Evolutionary conservation across 1,140 invertebrate species (phyloP).

Genomic region (Rhopalosiphum padi): DNA sequence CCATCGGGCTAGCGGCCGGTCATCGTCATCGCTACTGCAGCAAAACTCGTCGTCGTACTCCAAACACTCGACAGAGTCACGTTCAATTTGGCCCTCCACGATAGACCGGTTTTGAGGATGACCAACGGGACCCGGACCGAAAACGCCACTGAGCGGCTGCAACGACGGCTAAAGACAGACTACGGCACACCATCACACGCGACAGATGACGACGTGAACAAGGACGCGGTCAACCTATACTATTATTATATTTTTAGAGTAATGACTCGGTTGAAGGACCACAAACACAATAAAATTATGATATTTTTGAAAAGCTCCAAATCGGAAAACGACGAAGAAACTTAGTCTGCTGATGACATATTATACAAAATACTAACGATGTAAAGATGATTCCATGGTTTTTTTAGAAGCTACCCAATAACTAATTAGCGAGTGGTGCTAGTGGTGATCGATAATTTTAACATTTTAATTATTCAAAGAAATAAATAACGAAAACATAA

Average conservation of each 20-base stretch:
- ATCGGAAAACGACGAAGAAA: background rate
- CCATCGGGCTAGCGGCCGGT: slow-evolving; percentile 56
- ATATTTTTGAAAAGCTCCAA: slow-evolving; percentile 22
- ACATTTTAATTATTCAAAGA: too few relatives aligned
- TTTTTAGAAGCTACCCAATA: too few relatives aligned
- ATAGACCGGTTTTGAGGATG: slow-evolving; percentile 11
- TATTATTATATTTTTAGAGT: background rate
- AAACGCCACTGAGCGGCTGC: background rate
- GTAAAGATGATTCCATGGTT: too few relatives aligned
- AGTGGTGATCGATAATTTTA: too few relatives aligned
- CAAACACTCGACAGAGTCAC: slow-evolving; percentile 51
- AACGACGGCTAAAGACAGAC: background rate
- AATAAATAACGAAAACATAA: too few relatives aligned
- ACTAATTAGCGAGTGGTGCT: too few relatives aligned
- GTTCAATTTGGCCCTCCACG: slow-evolving; percentile 57
- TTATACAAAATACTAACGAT: too few relatives aligned
- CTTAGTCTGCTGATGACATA: background rate
- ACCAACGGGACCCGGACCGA: background rate
- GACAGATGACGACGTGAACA: background rate
- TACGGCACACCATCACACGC: slow-evolving; percentile 32
- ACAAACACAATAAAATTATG: background rate
- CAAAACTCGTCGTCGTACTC: slow-evolving; percentile 53
- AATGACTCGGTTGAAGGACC: background rate
- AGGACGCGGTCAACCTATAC: background rate
- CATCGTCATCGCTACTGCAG: slow-evolving; percentile 56